Percentiles rank a stretch among this genome's conserved stretches.
Evolutionary conservation across 2,888 invertebrate species (phyloP).

Genomic region (Meliscaeva auricollis): DNA sequence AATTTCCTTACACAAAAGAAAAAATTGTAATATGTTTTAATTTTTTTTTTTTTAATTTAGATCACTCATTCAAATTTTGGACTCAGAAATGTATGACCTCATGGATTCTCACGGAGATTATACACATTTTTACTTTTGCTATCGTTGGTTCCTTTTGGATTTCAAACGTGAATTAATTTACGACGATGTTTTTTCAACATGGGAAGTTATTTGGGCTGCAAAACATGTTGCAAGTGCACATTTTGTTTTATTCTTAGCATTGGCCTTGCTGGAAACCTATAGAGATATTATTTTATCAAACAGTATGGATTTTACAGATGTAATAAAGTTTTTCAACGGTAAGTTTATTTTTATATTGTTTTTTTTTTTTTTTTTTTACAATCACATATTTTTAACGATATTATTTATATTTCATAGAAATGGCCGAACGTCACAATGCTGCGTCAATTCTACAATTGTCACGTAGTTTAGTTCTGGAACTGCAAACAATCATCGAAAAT

Average conservation of each 20-base stretch:
- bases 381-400: background rate
- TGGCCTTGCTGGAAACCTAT: constrained; percentile 96
- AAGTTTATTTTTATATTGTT: constrained; percentile 77
- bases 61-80: constrained; percentile 93
- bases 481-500: constrained; percentile 96
- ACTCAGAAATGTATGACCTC: constrained; percentile 96
- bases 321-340: constrained; percentile 99
- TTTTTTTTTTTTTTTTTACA: background rate
- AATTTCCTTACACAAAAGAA: too few relatives aligned
- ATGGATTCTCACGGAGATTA: constrained; percentile 98
- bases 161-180: constrained; percentile 97
- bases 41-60: constrained; percentile 81
- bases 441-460: constrained; percentile 92
- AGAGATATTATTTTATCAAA: constrained; percentile 97
- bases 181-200: constrained; percentile 95
- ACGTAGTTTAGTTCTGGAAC: constrained; percentile 93
- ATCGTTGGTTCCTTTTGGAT: constrained; percentile 98
- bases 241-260: constrained; percentile 96
- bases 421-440: constrained; percentile 97
- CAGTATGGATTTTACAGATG: constrained; percentile 99
- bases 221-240: constrained; percentile 93
- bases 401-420: constrained; percentile 87
- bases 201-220: constrained; percentile 98
- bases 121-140: constrained; percentile 98
- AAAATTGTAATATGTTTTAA: background rate